A percentile compares a stretch with the other conserved stretches of the same genome.
These are phyloP conservation scores for Carollia perspicillata DNA, from an alignment of 2,113 vertebrate genomes.

Conservation along the genomic window DNA sequence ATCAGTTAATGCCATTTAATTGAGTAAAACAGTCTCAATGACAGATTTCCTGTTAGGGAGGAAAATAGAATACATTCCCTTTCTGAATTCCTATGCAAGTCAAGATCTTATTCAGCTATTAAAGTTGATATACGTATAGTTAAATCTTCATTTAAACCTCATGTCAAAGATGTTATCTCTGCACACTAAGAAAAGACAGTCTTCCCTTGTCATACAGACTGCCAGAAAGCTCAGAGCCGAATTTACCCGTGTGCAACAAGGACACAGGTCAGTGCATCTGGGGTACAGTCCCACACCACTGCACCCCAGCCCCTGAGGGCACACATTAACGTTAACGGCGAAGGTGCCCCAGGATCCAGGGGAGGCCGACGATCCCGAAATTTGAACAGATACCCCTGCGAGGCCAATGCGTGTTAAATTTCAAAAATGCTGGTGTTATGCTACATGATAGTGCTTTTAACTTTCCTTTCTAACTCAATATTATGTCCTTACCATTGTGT, in stretches of 20 bases:
- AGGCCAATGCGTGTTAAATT: not conserved
- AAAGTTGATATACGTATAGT: not conserved
- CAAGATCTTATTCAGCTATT: not conserved
- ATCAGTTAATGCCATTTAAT: not conserved
- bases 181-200: not conserved
- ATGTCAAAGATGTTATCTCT: not conserved
- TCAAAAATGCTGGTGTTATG: not conserved
- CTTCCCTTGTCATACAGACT: not conserved
- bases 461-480: not conserved
- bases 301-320: not conserved
- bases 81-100: not conserved
- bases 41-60: not conserved
- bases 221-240: not conserved
- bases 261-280: not conserved
- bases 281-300: fast-evolving
- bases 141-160: not conserved
- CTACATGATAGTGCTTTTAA: not conserved
- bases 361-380: not conserved
- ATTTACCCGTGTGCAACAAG: not conserved
- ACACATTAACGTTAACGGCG: fast-evolving
- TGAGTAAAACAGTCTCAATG: not conserved
- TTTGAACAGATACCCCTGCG: not conserved
- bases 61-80: not conserved
- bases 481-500: not conserved
- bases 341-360: not conserved